phyloP scores from a whole-genome alignment of 2,888 invertebrate genomes.

The Mythimna impura region DNA sequence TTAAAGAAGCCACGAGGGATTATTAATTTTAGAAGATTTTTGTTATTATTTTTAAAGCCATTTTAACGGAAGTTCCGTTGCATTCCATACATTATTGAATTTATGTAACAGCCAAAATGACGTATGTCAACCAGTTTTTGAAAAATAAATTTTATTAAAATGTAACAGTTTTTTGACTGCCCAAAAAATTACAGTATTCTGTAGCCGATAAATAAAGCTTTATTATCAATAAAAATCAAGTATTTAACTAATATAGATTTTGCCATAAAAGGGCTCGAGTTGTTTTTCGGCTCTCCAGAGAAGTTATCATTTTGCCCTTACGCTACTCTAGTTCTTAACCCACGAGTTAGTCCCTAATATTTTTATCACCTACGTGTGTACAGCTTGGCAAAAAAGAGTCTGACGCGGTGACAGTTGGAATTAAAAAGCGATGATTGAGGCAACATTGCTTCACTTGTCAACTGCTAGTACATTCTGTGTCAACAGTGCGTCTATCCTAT shows the following conservation, averaged over 20 bases:
- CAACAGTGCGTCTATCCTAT: no score
- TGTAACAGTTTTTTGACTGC: background rate
- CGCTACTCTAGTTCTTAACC: no score
- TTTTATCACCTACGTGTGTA: no score
- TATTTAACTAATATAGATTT: background rate
- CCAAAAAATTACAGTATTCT: slow-evolving; percentile 6
- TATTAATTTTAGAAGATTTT: background rate
- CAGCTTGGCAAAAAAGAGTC: no score
- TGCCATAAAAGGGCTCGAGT: background rate
- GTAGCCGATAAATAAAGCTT: slow-evolving; percentile 7
- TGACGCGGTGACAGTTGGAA: no score
- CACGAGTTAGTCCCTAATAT: no score
- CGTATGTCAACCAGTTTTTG: background rate
- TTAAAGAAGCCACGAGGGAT: no score
- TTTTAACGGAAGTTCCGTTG: background rate
- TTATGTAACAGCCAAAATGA: background rate
- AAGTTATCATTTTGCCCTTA: no score
- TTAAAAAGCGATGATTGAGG: no score
- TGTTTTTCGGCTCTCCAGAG: no score
- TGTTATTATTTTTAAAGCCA: background rate
- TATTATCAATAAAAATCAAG: slow-evolving; percentile 1
- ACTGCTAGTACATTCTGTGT: no score
- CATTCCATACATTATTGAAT: background rate
- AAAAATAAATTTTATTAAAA: background rate
- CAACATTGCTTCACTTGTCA: no score